A percentile compares a stretch with the other conserved stretches of the same genome.
phyloP scores from a whole-genome alignment of 2,797 vertebrate genomes.

The Mustela erminea region DNA sequence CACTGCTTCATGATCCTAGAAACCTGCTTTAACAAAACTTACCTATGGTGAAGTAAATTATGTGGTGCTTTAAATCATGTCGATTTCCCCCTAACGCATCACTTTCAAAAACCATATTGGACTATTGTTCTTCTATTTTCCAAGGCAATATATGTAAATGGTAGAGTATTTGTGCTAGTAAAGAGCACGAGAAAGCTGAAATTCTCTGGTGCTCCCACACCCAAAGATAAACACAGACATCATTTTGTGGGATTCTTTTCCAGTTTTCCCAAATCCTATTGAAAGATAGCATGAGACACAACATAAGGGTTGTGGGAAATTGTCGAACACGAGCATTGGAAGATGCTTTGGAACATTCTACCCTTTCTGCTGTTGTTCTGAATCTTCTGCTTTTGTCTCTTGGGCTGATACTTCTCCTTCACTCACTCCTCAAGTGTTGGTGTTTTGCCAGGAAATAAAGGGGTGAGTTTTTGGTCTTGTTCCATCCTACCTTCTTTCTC shows the following conservation, averaged over 20 bases:
- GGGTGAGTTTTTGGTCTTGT: neutral
- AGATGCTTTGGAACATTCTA: too few species aligned
- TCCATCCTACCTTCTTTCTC: neutral
- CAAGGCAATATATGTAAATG: neutral
- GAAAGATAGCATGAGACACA: neutral
- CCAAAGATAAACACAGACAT: neutral
- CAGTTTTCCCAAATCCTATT: neutral
- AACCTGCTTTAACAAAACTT: neutral
- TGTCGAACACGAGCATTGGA: neutral
- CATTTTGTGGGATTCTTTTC: neutral
- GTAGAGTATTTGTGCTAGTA: neutral
- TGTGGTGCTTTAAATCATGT: neutral
- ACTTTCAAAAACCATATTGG: neutral
- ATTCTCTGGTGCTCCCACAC: neutral
- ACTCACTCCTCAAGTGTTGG: rapidly evolving
- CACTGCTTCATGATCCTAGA: neutral
- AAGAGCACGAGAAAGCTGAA: neutral
- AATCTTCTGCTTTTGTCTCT: neutral
- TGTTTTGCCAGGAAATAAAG: neutral
- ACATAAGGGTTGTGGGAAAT: neutral
- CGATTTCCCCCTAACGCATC: neutral
- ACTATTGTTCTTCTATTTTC: neutral
- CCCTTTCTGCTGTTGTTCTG: neutral
- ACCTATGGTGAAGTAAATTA: too few species aligned
- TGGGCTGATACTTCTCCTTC: neutral